Base-by-base conservation (phyloP, 1,140 invertebrate genomes). In the Neodiprion lecontei region DNA sequence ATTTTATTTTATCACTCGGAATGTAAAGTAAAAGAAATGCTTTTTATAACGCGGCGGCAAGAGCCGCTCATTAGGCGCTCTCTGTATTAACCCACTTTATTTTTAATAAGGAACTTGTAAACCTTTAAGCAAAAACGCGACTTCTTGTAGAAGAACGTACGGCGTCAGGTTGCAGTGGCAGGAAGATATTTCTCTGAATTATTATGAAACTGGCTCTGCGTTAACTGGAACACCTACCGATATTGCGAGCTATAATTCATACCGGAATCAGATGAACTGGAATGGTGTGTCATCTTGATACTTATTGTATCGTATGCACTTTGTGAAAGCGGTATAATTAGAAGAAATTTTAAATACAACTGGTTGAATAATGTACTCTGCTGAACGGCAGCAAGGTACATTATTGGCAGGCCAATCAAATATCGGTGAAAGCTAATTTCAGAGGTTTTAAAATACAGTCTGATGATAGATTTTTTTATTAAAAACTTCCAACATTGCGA, bases 251-350 rank as follows among this genome's bases (percentile, higher is more conserved):
- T 7, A 61, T 61, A 61, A 61, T 14, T 61, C n/a, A 61, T 8
- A 61, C 53, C 53, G n/a, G n/a, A 14, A 61, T 61, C 53, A 61
- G n/a, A 61, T 61, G 53, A 61, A 61, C 53, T 61, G 53, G 28
- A 40, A 40, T 40, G 28, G 28, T 40, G 28, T 40, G 5, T 5
- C 28, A 1, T 40, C 28, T 5, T 40, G 28, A 40, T 40, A 2
- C 28, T 40, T 40, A 40, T 40, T 40, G 28, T 40, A 40, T 40
- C 1, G 28, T 40, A 40, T 40, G 28, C 28, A 40, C 28, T 40
- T 40, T 40, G 5, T 40, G 28, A 40, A 40, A 40, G 28, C 28
- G 28, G 28, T 40, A 40, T 40, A 40, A 40, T 40, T 40, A 40
- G 2, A 40, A 5, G 2, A 40, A 40, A 40, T 40, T 40, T 5